Conservation (phyloP, 2,113 vertebrate species). For the Colistium nudipinnis region DNA sequence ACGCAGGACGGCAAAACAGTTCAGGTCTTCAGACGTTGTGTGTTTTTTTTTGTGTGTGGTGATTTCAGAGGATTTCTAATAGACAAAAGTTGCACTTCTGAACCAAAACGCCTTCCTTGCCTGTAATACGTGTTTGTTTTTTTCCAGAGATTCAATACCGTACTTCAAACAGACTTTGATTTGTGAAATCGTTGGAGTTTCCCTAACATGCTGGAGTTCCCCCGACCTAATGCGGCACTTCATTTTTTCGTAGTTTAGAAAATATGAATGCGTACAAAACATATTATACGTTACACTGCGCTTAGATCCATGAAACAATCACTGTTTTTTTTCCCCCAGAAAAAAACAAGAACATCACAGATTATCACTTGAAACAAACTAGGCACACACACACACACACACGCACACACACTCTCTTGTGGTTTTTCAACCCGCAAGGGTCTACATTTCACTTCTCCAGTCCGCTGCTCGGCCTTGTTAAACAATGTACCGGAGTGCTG, state of each 20-base stretch:
- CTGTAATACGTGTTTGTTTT: no score
- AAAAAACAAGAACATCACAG: background rate
- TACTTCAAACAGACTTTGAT: background rate
- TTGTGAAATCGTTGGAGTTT: background rate
- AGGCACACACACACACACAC: background rate
- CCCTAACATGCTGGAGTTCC: background rate
- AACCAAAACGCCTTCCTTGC: no score
- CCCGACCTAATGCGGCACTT: background rate
- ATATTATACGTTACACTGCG: background rate
- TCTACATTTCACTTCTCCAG: constrained; percentile 50
- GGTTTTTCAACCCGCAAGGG: constrained; percentile 3
- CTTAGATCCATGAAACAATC: no score
- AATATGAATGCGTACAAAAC: background rate
- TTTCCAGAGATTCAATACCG: background rate
- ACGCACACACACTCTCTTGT: no score
- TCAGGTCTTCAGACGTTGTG: no score
- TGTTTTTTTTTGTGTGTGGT: no score
- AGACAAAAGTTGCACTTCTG: no score
- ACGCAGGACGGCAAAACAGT: no score
- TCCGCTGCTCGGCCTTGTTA: constrained; percentile 49
- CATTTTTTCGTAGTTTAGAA: background rate
- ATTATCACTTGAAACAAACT: background rate
- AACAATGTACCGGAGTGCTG: constrained; percentile 62
- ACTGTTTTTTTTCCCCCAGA: no score
- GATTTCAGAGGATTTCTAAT: no score